Evolutionary conservation across 2,113 vertebrate species (phyloP).

Genomic region (Alosa alosa): DNA sequence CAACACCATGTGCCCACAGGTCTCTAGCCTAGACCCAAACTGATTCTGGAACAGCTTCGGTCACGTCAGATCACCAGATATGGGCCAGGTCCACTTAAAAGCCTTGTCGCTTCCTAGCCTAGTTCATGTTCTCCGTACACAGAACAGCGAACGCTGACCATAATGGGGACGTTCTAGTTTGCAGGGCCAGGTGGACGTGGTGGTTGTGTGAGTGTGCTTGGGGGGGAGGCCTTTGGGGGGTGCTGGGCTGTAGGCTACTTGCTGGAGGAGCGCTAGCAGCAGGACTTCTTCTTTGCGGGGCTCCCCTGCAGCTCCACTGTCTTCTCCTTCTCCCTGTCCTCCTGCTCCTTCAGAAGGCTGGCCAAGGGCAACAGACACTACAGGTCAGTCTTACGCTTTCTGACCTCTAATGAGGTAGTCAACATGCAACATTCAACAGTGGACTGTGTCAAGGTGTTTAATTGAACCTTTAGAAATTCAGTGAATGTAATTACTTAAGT

Average conservation of each 20-base stretch:
- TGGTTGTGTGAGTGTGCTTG: neutral
- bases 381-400: no score
- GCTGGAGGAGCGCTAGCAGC: slow-evolving; percentile 67
- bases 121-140: neutral
- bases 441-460: neutral
- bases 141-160: neutral
- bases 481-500: no score
- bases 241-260: neutral
- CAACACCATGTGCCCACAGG: neutral
- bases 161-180: neutral
- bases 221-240: neutral
- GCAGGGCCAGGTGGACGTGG: neutral
- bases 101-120: neutral
- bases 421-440: neutral
- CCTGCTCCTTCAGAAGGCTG: slow-evolving; percentile 84
- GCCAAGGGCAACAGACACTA: neutral
- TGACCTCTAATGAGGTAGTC: neutral
- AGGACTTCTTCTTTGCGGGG: slow-evolving; percentile 74
- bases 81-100: neutral
- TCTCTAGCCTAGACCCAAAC: neutral
- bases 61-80: neutral
- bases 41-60: neutral
- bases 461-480: neutral
- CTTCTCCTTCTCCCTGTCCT: slow-evolving; percentile 84
- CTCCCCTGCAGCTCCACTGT: slow-evolving; percentile 68